Conservation (phyloP, 2,113 vertebrate genomes). For the Gallinago media region DNA sequence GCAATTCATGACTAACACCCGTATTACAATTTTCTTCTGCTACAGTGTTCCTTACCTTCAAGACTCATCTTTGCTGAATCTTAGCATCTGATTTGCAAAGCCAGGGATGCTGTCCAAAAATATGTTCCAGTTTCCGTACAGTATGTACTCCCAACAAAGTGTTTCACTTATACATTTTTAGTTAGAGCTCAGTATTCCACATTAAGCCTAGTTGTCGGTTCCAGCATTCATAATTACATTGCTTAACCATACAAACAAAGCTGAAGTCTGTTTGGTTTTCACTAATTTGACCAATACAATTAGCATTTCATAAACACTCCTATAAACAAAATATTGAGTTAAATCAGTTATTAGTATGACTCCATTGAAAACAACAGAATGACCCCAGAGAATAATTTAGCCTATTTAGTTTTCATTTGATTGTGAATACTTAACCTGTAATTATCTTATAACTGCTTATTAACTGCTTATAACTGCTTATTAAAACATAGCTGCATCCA, state of each 20-base stretch:
- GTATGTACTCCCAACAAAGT: conserved; percentile 65
- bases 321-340: conserved; percentile 43
- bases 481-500: background rate
- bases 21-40: background rate
- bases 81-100: conserved; percentile 57
- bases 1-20: conserved; percentile 6
- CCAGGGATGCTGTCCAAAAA: conserved; percentile 66
- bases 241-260: conserved; percentile 43
- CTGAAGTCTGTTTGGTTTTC: conserved; percentile 39
- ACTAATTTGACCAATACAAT: conserved; percentile 40
- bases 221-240: conserved; percentile 39
- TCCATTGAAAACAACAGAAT: conserved; percentile 4
- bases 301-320: conserved; percentile 21
- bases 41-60: conserved; percentile 18
- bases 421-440: background rate
- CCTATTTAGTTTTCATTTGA: conserved; percentile 9
- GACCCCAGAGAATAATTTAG: conserved; percentile 16
- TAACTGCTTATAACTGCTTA: background rate
- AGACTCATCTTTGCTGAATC: conserved; percentile 32
- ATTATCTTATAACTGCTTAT: background rate
- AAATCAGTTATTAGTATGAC: conserved; percentile 8
- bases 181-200: conserved; percentile 31
- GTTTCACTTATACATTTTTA: conserved; percentile 55
- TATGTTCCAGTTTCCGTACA: conserved; percentile 64
- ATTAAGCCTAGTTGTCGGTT: background rate